A percentile compares a stretch with the other conserved stretches of the same genome.
These are phyloP conservation scores for Castor canadensis DNA, from an alignment of 2,113 vertebrate species.

Conservation along the genomic window DNA sequence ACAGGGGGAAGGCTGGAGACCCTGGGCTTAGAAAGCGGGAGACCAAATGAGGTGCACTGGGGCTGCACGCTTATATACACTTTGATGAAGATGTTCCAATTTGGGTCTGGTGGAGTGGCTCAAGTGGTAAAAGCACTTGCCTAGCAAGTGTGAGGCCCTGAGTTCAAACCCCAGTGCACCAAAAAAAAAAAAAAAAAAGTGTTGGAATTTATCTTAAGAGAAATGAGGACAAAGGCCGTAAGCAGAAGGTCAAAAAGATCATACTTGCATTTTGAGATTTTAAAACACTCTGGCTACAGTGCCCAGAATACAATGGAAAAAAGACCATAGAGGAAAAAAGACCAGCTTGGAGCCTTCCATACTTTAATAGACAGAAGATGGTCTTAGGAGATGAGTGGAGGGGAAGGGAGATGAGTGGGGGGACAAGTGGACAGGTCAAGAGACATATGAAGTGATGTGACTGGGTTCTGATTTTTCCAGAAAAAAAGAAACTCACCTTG, in stretches of 20 bases:
- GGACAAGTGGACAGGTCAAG: background rate
- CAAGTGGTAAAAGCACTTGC: no score
- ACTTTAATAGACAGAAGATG: background rate
- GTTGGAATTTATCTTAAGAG: background rate
- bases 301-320: background rate
- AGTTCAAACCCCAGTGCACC: no score
- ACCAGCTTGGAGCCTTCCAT: background rate
- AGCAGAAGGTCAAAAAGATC: background rate
- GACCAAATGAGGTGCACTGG: background rate
- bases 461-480: background rate
- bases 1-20: background rate
- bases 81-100: background rate
- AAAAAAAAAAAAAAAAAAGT: no score
- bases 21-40: background rate
- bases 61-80: background rate
- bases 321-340: no score
- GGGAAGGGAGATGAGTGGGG: no score
- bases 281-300: background rate
- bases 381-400: background rate
- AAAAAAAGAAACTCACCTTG: background rate
- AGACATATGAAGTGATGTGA: background rate
- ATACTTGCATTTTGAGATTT: background rate
- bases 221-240: background rate
- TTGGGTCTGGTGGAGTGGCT: no score
- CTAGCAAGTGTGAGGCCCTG: no score